Evolutionary conservation across 2,888 invertebrate species (phyloP).

Genomic region (Margaritifera margaritifera): DNA sequence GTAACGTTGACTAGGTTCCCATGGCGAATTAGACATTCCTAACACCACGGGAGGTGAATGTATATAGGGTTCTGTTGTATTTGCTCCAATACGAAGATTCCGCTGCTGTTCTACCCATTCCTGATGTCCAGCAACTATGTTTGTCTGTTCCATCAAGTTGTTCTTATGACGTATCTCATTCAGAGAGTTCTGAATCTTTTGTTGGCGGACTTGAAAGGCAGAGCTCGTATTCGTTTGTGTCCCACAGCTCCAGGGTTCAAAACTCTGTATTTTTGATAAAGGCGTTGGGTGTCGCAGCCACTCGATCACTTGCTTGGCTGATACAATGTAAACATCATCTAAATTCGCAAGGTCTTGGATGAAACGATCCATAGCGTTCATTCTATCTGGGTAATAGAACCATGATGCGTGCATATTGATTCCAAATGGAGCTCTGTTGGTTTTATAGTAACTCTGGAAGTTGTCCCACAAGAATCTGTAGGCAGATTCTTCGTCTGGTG

Average conservation of each 20-base stretch:
- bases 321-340: constrained; percentile 64
- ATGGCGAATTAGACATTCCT: no score
- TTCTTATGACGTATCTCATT: no score
- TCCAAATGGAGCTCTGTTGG: constrained; percentile 84
- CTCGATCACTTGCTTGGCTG: constrained; percentile 54
- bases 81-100: no score
- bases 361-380: constrained; percentile 66
- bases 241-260: constrained; percentile 59
- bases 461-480: constrained; percentile 80
- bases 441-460: constrained; percentile 82
- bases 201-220: no score
- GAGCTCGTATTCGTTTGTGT: no score
- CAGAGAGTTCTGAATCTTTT: no score
- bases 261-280: constrained; percentile 46
- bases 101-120: no score
- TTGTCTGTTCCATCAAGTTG: no score
- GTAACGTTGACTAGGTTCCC: no score
- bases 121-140: no score
- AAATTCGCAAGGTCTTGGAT: constrained; percentile 53
- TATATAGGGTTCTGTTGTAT: no score
- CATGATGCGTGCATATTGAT: constrained; percentile 86
- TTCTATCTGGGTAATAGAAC: constrained; percentile 56
- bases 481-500: constrained; percentile 58
- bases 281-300: constrained; percentile 63
- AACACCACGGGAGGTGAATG: no score